Conservation (phyloP, 2,888 invertebrate species). For the Dicyrtomina minuta region DNA sequence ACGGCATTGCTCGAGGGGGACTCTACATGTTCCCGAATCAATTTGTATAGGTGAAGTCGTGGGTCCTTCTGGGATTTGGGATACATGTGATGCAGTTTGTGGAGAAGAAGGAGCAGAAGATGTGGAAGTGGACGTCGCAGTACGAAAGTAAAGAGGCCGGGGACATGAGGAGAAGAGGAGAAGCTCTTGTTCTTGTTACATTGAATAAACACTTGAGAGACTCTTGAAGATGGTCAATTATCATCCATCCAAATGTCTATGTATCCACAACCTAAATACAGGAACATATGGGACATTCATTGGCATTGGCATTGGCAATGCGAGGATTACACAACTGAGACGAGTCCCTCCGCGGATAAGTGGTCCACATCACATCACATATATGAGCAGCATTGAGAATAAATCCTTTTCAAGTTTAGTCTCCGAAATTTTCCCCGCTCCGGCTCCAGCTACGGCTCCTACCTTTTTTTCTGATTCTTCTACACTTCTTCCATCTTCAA, state of each 20-base stretch:
- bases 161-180: neutral
- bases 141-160: too few relatives aligned
- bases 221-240: conserved; percentile 28
- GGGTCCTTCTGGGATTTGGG: too few relatives aligned
- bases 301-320: too few relatives aligned
- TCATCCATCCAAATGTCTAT: conserved; percentile 5
- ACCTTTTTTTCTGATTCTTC: neutral
- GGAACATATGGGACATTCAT: too few relatives aligned
- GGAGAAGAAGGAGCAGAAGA: neutral
- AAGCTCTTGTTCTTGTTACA: conserved; percentile 26
- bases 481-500: neutral
- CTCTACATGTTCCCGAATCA: neutral
- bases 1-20: neutral
- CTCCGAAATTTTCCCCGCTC: too few relatives aligned
- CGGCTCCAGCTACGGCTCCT: too few relatives aligned
- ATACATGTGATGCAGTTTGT: neutral
- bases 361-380: conserved; percentile 9
- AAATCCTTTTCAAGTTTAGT: conserved; percentile 1
- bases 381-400: neutral
- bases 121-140: neutral
- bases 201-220: conserved; percentile 31
- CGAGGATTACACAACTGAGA: conserved; percentile 5
- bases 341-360: neutral
- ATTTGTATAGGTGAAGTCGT: neutral
- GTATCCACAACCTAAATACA: neutral